Conservation (phyloP, 2,888 invertebrate genomes). For the Pyrocoelia pectoralis region DNA sequence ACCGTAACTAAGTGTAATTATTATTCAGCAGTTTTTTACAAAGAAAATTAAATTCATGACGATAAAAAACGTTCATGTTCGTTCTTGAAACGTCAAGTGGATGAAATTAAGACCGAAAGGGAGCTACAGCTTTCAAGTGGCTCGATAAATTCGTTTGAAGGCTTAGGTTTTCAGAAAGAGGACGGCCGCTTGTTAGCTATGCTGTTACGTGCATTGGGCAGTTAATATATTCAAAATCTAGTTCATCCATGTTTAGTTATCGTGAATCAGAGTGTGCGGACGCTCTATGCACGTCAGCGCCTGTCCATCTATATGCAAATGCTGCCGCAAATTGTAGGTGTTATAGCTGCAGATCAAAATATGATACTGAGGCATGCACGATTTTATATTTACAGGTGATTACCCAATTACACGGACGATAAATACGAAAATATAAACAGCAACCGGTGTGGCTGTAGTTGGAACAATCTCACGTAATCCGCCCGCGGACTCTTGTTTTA, state of each 20-base stretch:
- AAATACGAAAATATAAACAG: conserved; percentile 32
- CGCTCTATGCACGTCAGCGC: conserved; percentile 41
- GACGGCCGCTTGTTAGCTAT: conserved; percentile 36
- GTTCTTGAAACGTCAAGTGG: conserved; percentile 32
- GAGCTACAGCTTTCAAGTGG: conserved; percentile 29
- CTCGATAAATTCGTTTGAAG: conserved; percentile 28
- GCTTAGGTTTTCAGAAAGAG: conserved; percentile 27
- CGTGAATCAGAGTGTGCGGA: conserved; percentile 44
- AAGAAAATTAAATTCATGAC: conserved; percentile 25
- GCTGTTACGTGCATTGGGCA: conserved; percentile 35
- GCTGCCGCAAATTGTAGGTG: conserved; percentile 49
- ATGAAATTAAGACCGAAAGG: conserved; percentile 34
- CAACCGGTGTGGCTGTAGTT: conserved; percentile 25
- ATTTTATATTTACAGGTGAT: conserved; percentile 43
- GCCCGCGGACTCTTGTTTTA: conserved; percentile 34
- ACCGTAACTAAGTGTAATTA: conserved; percentile 4
- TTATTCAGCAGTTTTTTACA: conserved; percentile 10
- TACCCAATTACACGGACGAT: conserved; percentile 40
- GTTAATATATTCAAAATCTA: conserved; percentile 45
- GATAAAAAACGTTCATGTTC: conserved; percentile 24
- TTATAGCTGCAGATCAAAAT: conserved; percentile 44
- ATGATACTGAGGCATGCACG: conserved; percentile 36
- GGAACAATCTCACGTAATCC: conserved; percentile 34
- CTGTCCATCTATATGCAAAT: conserved; percentile 51
- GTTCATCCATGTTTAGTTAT: conserved; percentile 47